These are phyloP conservation scores for Nesogale talazaci DNA, from an alignment of 2,113 vertebrate genomes.

Conservation along the genomic window DNA sequence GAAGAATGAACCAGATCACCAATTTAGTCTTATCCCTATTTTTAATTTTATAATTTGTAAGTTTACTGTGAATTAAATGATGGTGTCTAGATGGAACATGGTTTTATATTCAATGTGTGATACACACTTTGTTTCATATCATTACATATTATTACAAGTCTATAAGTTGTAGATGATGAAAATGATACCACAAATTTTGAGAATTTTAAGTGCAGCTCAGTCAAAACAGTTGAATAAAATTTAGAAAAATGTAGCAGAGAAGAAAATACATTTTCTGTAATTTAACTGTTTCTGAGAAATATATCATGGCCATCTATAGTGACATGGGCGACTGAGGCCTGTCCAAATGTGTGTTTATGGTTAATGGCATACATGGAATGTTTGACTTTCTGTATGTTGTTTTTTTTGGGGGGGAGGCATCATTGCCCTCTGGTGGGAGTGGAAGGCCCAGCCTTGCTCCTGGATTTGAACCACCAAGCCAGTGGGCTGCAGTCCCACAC, in stretches of 20 bases:
- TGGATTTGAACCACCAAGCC: no score
- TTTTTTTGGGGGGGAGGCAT: no score
- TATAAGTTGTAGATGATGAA: not conserved
- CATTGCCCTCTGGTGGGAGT: no score
- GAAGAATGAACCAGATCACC: not conserved
- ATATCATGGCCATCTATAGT: not conserved
- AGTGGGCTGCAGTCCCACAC: no score
- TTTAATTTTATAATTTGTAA: not conserved
- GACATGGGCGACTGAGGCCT: not conserved
- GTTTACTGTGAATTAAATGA: no score
- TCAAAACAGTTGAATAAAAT: not conserved
- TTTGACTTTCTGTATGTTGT: not conserved
- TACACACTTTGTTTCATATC: no score
- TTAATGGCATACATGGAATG: not conserved
- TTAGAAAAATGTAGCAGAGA: not conserved
- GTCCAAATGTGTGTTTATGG: not conserved
- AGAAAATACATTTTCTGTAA: slow-evolving; percentile 16
- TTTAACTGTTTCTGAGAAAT: slow-evolving; percentile 26
- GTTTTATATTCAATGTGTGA: no score
- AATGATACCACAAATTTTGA: not conserved
- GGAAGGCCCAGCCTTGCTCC: no score
- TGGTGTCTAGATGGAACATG: no score
- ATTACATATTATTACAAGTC: not conserved
- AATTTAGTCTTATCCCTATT: slow-evolving; percentile 14
- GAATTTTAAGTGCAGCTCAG: not conserved